These are phyloP conservation scores for Lasioglossum albipes DNA, from an alignment of 1,140 invertebrate genomes.

Conservation along the genomic window DNA sequence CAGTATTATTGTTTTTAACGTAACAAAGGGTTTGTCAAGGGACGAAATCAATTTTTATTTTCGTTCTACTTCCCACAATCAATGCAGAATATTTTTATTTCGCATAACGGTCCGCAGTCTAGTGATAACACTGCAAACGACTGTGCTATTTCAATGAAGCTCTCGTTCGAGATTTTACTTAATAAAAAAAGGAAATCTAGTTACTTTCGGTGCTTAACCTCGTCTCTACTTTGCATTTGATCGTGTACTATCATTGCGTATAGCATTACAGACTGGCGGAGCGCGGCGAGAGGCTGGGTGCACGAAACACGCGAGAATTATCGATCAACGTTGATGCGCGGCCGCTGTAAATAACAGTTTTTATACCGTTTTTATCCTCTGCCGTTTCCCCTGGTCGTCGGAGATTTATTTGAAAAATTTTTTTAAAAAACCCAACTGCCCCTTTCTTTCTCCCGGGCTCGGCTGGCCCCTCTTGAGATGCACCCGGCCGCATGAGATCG, in stretches of 20 bases:
- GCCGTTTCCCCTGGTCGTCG: constrained; percentile 19
- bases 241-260: constrained; percentile 42
- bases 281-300: no score
- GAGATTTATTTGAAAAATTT: constrained; percentile 57
- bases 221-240: constrained; percentile 5
- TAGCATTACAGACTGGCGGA: constrained; percentile 11
- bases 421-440: not conserved
- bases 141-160: no score
- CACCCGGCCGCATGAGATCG: constrained; percentile 22
- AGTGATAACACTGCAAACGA: no score
- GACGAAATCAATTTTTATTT: no score
- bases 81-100: no score
- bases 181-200: not conserved
- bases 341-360: constrained; percentile 63
- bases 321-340: constrained; percentile 37
- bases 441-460: not conserved
- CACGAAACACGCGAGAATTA: constrained; percentile 46
- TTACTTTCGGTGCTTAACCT: not conserved
- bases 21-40: no score
- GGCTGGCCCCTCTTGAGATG: constrained; percentile 3
- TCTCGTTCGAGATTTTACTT: no score
- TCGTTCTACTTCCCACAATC: no score
- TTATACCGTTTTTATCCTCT: constrained; percentile 47
- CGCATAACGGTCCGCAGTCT: no score
- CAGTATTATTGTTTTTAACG: no score